Conservation (phyloP, 2,888 invertebrate genomes). For the Tricholauxania praeusta region DNA sequence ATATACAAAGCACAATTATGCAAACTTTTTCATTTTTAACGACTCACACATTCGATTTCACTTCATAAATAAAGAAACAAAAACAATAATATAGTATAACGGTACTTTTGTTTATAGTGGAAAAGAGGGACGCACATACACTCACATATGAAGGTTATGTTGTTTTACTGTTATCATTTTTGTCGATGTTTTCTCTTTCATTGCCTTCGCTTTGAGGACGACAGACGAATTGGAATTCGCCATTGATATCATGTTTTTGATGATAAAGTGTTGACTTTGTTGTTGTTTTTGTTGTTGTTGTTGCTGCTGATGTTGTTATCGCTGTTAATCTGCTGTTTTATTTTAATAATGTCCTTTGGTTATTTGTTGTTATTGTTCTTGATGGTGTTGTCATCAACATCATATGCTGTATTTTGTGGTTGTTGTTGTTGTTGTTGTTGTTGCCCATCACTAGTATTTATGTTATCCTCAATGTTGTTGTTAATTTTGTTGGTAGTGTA, state of each 20-base stretch:
- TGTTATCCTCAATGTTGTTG: constrained; percentile 43
- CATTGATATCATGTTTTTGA: constrained; percentile 41
- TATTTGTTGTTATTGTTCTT: constrained; percentile 46
- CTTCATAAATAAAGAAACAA: neutral
- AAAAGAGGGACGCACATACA: no score
- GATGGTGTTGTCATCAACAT: constrained; percentile 39
- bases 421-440: constrained; percentile 50
- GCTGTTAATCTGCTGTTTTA: constrained; percentile 56
- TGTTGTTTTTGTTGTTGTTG: constrained; percentile 40
- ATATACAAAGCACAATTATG: no score
- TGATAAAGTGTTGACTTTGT: constrained; percentile 9
- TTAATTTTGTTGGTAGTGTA: constrained; percentile 49
- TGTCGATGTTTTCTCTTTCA: constrained; percentile 23
- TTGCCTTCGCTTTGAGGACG: constrained; percentile 33
- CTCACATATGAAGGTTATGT: neutral
- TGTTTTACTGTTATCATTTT: constrained; percentile 13
- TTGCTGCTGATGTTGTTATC: constrained; percentile 27
- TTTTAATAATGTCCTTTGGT: constrained; percentile 60
- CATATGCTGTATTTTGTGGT: constrained; percentile 40
- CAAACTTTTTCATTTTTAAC: no score
- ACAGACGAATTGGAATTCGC: constrained; percentile 32
- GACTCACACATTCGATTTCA: no score
- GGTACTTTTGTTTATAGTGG: neutral
- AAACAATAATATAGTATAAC: neutral
- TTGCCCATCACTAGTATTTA: constrained; percentile 45